Percentiles rank a stretch among this genome's conserved stretches.
Conservation (phyloP, 2,888 invertebrate genomes). For the Aproaerema taeniolella region DNA sequence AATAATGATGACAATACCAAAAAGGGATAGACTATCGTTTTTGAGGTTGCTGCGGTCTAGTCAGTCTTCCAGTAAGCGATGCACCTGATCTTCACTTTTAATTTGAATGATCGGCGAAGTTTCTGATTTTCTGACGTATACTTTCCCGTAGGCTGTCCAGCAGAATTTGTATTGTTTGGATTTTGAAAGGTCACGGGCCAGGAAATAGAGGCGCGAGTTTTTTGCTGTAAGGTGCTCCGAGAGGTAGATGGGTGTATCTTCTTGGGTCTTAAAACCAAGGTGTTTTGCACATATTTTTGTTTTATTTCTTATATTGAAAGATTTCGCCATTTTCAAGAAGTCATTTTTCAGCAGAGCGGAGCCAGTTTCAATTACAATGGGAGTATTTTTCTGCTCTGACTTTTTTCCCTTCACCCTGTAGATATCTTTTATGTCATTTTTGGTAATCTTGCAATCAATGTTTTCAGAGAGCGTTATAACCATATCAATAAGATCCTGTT, state of each 20-base stretch:
- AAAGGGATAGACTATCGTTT: too few species aligned
- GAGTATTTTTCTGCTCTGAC: too few species aligned
- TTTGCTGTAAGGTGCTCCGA: conserved; percentile 7
- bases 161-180: background rate
- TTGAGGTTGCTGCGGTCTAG: too few species aligned
- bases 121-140: conserved; percentile 5
- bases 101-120: conserved; percentile 6
- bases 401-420: conserved; percentile 1
- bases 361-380: conserved; percentile 2
- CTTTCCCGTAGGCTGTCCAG: too few species aligned
- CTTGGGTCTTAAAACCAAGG: too few species aligned
- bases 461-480: conserved; percentile 2
- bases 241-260: conserved; percentile 2
- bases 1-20: too few species aligned
- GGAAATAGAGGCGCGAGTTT: too few species aligned
- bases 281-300: conserved; percentile 5
- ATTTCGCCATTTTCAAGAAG: background rate
- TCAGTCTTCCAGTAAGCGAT: conserved; percentile 1
- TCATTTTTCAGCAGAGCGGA: conserved; percentile 3
- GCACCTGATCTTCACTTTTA: conserved; percentile 6
- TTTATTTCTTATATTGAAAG: conserved; percentile 3
- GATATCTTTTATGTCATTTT: conserved; percentile 1
- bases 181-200: background rate
- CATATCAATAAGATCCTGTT: background rate
- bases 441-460: conserved; percentile 1